Evolutionary conservation across 2,113 vertebrate genomes (phyloP), one percentile per base, ranked within the genome.

Genomic region (Hipposideros armiger): DNA sequence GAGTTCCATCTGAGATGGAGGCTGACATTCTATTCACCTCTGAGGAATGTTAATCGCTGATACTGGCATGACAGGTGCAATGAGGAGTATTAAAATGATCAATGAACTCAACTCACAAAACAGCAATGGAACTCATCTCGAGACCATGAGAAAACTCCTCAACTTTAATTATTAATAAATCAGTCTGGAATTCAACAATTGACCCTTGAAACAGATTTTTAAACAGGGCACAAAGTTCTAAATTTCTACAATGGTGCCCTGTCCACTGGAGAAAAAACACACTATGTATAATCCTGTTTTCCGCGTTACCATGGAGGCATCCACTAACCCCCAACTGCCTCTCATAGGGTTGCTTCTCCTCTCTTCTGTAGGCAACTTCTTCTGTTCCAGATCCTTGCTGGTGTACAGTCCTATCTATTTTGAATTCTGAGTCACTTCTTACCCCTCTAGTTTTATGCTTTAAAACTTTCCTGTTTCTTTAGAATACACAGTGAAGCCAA

Each of bases 371-470:
- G 76, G 67, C 0, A 56, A n/a, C 5, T 3, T 1, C 17, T 87
- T 17, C 81, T 66, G 62, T 50, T 93, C 66, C 42, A 95, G 78
- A 40, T 69, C 69, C 69, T 30, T 84, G 62, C 64, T 60, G n/a
- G 52, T 76, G 7, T 17, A 5, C 10, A 72, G 13, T 50, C 74
- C 74, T 72, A 60, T 19, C 83, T 77, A 74, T 58, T 82, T 50
- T 73, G 30, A 78, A 15, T n/a, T 95, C 72, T 97, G 96, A 98
- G 85, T 98, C 97, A 98, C 83, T 97, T 98, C 97, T 97, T 97
- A 78, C 83, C 58, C 90, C 84, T 86, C 70, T 74, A 47, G 22
- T 70, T 70, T 89, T 64, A 82, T 32, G 52, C 67, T 89, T 86
- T 74, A 91, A 89, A 84, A 69, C 15, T 28, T 74, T 83, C 60